phyloP scores from a whole-genome alignment of 2,113 vertebrate genomes.

The Ibidorhyncha struthersii region DNA sequence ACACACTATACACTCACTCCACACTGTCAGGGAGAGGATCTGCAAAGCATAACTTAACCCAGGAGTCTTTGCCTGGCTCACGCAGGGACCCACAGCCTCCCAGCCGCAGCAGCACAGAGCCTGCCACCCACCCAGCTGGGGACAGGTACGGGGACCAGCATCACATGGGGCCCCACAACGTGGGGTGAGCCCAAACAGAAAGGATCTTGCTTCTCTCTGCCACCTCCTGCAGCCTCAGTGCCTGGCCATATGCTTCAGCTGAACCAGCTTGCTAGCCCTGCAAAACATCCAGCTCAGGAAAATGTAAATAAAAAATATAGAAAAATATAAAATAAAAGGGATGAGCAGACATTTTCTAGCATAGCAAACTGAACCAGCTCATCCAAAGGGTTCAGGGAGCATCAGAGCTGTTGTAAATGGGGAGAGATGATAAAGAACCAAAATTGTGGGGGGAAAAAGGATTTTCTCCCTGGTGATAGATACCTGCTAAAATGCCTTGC shows the following conservation, averaged over 20 bases:
- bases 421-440: not conserved
- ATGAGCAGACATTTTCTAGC: not conserved
- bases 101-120: not conserved
- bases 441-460: fast-evolving
- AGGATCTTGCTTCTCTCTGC: not conserved
- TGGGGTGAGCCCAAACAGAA: not conserved
- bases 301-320: not conserved
- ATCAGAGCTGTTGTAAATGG: not conserved
- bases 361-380: not conserved
- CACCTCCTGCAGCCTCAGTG: not conserved
- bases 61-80: not conserved
- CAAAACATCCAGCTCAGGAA: not conserved
- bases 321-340: not conserved
- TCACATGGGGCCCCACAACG: not conserved
- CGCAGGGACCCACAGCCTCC: not conserved
- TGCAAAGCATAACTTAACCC: not conserved
- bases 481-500: not conserved
- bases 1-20: not conserved
- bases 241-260: not conserved
- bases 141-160: not conserved
- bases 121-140: not conserved
- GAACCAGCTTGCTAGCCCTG: not conserved
- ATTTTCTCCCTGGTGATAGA: not conserved
- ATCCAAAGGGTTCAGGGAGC: not conserved
- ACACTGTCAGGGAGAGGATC: not conserved